A percentile compares a stretch with the other conserved stretches of the same genome.
Conservation (phyloP, 2,113 vertebrate genomes). For the Genyomyrus donnyi region DNA sequence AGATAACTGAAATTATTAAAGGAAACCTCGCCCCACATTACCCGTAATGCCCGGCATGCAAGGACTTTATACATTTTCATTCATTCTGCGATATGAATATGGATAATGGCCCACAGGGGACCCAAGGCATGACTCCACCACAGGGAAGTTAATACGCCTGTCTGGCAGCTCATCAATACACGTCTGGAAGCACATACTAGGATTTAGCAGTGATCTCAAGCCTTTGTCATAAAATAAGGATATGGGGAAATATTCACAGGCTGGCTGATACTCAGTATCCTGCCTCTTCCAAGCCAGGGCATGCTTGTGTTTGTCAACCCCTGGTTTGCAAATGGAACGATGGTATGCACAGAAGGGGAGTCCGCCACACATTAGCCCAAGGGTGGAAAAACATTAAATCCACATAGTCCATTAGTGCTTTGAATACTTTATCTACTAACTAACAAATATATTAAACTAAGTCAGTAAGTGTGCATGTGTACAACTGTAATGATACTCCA, state of each 20-base stretch:
- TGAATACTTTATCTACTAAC: not conserved
- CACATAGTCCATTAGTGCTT: not conserved
- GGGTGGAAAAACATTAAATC: not conserved
- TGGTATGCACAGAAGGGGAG: not conserved
- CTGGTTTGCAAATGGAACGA: not conserved
- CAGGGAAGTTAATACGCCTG: constrained; percentile 8
- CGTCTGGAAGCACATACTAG: not conserved
- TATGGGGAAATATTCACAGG: not conserved
- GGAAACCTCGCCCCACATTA: not conserved
- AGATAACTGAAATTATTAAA: constrained; percentile 4
- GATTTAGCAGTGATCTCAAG: not conserved
- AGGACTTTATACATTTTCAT: not conserved
- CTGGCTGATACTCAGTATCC: not conserved
- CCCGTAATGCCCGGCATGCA: not conserved
- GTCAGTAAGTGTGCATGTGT: not conserved
- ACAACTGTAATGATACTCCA: not conserved
- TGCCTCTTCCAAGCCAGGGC: not conserved
- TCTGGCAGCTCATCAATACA: constrained; percentile 15
- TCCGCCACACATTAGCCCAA: not conserved
- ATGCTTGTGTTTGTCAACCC: not conserved
- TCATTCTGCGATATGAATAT: constrained; percentile 7
- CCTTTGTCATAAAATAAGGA: not conserved
- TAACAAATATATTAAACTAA: not conserved
- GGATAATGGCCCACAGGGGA: constrained; percentile 4
- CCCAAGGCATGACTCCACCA: not conserved